Percentiles rank a stretch among this genome's conserved stretches.
phyloP scores from a whole-genome alignment of 1,140 invertebrate species.

The Anastatus disparis region DNA sequence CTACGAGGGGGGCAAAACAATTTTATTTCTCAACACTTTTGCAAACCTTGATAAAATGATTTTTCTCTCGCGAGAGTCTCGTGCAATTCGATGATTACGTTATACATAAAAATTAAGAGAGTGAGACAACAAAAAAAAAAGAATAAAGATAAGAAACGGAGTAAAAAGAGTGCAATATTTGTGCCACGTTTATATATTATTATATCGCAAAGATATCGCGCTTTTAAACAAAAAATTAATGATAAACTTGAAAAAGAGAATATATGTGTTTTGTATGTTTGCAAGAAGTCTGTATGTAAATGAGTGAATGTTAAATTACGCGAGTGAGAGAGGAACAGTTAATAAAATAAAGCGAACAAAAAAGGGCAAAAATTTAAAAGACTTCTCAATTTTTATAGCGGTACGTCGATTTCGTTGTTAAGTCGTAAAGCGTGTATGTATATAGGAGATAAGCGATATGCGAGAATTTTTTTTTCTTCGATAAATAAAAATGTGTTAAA shows the following conservation, averaged over 20 bases:
- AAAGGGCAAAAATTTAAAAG: neutral
- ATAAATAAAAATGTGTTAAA: neutral
- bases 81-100: neutral
- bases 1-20: neutral
- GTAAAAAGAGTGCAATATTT: conserved; percentile 20
- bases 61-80: neutral
- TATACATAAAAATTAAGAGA: neutral
- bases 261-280: neutral
- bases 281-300: neutral
- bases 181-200: conserved; percentile 28
- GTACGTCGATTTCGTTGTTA: conserved; percentile 14
- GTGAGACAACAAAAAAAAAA: neutral
- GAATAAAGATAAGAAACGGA: neutral
- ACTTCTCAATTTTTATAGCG: neutral
- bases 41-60: neutral
- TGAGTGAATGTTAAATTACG: neutral
- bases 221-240: conserved; percentile 24
- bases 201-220: neutral
- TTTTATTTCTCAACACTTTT: neutral
- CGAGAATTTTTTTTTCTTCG: conserved; percentile 23
- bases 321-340: neutral
- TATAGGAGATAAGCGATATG: conserved; percentile 3
- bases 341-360: neutral
- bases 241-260: conserved; percentile 5
- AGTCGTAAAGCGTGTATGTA: conserved; percentile 16